Evolutionary conservation across 2,888 invertebrate species (phyloP).

Genomic region (Cephus nigrinus): DNA sequence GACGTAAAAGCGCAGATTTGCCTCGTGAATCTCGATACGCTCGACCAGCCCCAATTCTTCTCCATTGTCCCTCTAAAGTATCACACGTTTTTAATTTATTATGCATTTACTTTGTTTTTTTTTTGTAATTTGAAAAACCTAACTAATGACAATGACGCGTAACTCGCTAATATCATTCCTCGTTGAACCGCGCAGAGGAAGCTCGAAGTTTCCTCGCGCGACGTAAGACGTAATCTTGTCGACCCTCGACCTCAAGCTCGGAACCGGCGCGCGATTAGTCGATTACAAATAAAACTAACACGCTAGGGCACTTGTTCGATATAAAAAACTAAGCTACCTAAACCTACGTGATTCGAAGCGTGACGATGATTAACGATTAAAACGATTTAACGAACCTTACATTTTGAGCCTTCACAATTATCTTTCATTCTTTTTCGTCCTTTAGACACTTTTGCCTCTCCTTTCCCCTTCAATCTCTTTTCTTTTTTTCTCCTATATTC

Average conservation of each 20-base stretch:
- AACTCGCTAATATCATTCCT: too few relatives aligned
- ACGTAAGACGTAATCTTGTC: too few relatives aligned
- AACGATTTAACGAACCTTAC: constrained; percentile 28
- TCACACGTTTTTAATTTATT: too few relatives aligned
- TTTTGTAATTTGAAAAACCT: too few relatives aligned
- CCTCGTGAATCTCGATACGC: too few relatives aligned
- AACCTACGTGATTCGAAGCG: constrained; percentile 49
- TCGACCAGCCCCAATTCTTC: too few relatives aligned
- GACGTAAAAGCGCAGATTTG: too few relatives aligned
- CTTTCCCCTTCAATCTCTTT: constrained; percentile 4
- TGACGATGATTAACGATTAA: constrained; percentile 4
- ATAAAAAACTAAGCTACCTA: constrained; percentile 52
- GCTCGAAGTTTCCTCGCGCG: too few relatives aligned
- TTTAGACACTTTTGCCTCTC: not conserved
- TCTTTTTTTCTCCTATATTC: constrained; percentile 1
- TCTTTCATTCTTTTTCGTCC: constrained; percentile 11
- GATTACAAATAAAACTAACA: constrained; percentile 8
- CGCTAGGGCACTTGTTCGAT: constrained; percentile 32
- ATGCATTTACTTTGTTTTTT: too few relatives aligned
- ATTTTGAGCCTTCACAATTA: constrained; percentile 3
- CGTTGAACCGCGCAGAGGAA: too few relatives aligned
- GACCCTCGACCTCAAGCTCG: constrained; percentile 7
- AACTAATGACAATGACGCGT: too few relatives aligned
- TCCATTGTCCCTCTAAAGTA: too few relatives aligned
- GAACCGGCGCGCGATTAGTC: constrained; percentile 16